Percentiles rank a stretch among this genome's conserved stretches.
These are phyloP conservation scores for Anarhynchus alexandrinus DNA, from an alignment of 2,113 vertebrate genomes.

Conservation along the genomic window DNA sequence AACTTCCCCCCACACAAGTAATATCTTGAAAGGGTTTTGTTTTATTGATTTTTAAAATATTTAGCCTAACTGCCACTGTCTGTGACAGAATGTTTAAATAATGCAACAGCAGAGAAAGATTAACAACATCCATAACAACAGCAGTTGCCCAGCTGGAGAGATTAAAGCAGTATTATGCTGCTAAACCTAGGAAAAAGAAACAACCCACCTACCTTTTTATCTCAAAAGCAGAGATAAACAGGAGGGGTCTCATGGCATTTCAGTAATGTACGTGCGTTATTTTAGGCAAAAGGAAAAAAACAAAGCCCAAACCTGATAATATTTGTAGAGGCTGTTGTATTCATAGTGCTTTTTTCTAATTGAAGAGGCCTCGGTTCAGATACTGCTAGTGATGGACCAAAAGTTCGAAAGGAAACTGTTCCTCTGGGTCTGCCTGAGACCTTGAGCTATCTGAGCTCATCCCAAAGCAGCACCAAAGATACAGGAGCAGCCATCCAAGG, in stretches of 20 bases:
- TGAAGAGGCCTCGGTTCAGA: not conserved
- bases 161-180: not conserved
- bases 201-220: not conserved
- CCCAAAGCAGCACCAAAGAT: not conserved
- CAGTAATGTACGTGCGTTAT: not conserved
- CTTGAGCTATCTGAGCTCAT: not conserved
- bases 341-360: not conserved
- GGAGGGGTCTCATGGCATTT: not conserved
- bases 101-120: not conserved
- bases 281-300: not conserved
- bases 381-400: not conserved
- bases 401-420: not conserved
- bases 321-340: not conserved
- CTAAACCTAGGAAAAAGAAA: not conserved
- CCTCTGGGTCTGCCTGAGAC: not conserved
- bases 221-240: not conserved
- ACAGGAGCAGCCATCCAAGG: not conserved
- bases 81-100: slow-evolving; percentile 7
- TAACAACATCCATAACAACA: not conserved
- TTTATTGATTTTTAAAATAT: not conserved
- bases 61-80: not conserved
- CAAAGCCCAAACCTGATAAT: not conserved
- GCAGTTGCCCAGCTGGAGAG: not conserved
- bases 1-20: not conserved
- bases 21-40: not conserved